A percentile compares a stretch with the other conserved stretches of the same genome.
Evolutionary conservation across 2,113 vertebrate species (phyloP).

Genomic region (Merops nubicus): DNA sequence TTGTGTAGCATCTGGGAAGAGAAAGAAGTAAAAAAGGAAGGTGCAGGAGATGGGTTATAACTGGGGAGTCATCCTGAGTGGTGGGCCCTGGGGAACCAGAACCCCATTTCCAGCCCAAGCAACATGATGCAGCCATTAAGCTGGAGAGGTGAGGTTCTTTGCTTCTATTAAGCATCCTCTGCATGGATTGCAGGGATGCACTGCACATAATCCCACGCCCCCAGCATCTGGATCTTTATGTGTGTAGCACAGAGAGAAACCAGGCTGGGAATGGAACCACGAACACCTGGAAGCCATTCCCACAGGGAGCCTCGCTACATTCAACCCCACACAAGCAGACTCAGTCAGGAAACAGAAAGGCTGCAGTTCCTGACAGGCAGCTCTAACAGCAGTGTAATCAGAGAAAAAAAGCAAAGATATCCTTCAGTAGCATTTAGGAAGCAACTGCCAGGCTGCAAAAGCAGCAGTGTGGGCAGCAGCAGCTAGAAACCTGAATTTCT

Average conservation of each 20-base stretch:
- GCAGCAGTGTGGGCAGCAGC: background rate
- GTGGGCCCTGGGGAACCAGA: background rate
- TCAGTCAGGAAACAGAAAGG: background rate
- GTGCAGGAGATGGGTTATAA: background rate
- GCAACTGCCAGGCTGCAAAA: background rate
- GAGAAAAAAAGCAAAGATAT: background rate
- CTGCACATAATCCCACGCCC: background rate
- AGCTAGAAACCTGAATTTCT: background rate
- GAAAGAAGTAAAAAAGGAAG: background rate
- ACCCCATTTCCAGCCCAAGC: background rate
- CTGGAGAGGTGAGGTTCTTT: background rate
- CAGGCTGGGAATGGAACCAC: background rate
- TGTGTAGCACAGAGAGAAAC: background rate
- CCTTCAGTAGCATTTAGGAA: background rate
- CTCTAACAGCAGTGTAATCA: background rate
- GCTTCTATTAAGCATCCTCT: background rate
- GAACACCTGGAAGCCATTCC: background rate
- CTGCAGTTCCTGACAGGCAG: background rate
- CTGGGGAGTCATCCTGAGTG: background rate
- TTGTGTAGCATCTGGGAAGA: background rate
- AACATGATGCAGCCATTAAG: rapidly evolving
- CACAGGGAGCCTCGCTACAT: background rate
- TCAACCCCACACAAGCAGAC: background rate
- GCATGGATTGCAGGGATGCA: background rate
- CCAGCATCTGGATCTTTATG: background rate